These are phyloP conservation scores for Intellagama lesueurii DNA, from an alignment of 2,797 vertebrate genomes.

Conservation along the genomic window DNA sequence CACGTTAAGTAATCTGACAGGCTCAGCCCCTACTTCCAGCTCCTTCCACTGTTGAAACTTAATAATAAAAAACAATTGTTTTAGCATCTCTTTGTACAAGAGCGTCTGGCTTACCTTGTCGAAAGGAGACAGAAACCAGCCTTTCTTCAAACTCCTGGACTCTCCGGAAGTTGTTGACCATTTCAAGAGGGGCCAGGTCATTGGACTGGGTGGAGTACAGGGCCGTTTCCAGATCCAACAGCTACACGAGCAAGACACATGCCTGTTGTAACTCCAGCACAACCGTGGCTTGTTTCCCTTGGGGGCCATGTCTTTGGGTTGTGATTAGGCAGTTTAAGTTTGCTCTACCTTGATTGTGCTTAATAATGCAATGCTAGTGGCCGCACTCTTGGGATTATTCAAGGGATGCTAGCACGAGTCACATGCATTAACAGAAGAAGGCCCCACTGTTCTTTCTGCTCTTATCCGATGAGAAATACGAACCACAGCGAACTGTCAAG, in stretches of 20 bases:
- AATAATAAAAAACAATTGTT: neutral
- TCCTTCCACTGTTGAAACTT: accelerated
- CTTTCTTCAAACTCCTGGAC: conserved; percentile 84
- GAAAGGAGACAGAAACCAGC: conserved; percentile 89
- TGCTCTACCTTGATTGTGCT: too few relatives aligned
- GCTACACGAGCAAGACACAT: conserved; percentile 72
- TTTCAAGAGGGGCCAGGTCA: conserved; percentile 80
- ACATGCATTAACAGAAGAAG: too few relatives aligned
- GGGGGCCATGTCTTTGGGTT: too few relatives aligned
- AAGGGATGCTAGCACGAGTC: too few relatives aligned
- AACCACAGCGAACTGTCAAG: too few relatives aligned
- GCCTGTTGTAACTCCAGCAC: accelerated
- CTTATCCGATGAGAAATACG: too few relatives aligned
- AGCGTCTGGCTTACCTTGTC: conserved; percentile 82
- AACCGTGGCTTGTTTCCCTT: too few relatives aligned
- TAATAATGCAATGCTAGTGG: accelerated
- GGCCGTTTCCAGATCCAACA: conserved; percentile 83
- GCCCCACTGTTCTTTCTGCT: too few relatives aligned
- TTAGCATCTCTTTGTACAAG: neutral
- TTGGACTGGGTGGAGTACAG: conserved; percentile 84
- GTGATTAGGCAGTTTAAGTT: too few relatives aligned
- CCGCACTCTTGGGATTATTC: too few relatives aligned
- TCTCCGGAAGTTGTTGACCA: conserved; percentile 88
- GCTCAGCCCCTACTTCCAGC: neutral
- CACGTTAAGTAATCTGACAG: neutral